These are phyloP conservation scores for Ondatra zibethicus DNA, from an alignment of 2,113 vertebrate species.

Conservation along the genomic window DNA sequence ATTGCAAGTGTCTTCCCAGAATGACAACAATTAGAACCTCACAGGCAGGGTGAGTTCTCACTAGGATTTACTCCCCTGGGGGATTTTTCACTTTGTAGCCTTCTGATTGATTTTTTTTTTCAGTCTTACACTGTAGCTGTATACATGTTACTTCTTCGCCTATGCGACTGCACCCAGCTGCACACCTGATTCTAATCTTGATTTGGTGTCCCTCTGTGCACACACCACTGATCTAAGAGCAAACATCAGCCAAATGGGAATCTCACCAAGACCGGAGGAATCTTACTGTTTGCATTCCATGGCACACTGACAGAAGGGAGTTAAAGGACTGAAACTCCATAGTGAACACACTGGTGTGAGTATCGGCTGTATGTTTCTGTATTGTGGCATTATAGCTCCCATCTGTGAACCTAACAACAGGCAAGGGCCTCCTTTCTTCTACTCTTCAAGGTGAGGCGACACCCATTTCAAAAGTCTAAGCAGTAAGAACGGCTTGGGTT, in stretches of 20 bases:
- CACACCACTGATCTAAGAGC: not conserved
- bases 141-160: not conserved
- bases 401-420: not conserved
- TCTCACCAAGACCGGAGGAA: not conserved
- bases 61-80: not conserved
- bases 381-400: not conserved
- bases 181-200: not conserved
- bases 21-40: not conserved
- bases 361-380: not conserved
- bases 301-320: not conserved
- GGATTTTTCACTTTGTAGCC: not conserved
- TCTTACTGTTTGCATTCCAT: not conserved
- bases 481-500: not conserved
- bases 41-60: not conserved
- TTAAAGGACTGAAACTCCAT: not conserved
- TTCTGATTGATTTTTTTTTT: not conserved
- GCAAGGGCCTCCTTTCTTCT: not conserved
- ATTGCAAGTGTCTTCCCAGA: slow-evolving; percentile 34
- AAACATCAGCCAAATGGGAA: not conserved
- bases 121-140: not conserved
- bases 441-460: not conserved
- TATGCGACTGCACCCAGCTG: not conserved
- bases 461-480: not conserved
- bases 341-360: not conserved
- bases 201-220: not conserved